Percentiles rank a stretch among this genome's conserved stretches.
These are phyloP conservation scores for Orgyia antiqua DNA, from an alignment of 2,888 invertebrate genomes.

Conservation along the genomic window DNA sequence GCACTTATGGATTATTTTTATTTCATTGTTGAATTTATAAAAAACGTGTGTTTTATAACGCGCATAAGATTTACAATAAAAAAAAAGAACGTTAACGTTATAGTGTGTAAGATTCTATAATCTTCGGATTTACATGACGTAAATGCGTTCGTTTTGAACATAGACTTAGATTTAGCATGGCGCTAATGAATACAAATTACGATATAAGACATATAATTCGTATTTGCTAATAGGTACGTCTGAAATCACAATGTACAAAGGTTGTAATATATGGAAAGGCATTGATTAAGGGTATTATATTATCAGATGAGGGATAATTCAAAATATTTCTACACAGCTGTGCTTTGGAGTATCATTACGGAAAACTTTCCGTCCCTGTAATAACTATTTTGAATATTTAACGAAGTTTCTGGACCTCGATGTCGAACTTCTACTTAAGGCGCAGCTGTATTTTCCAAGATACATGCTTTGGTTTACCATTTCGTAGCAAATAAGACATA, in stretches of 20 bases:
- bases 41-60: slow-evolving; percentile 11
- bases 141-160: slow-evolving; percentile 28
- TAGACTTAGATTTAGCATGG: slow-evolving; percentile 42
- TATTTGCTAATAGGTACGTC: slow-evolving; percentile 14
- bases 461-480: too few species aligned
- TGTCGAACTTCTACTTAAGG: too few species aligned
- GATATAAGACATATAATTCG: slow-evolving; percentile 35
- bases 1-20: slow-evolving; percentile 13
- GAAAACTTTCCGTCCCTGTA: too few species aligned
- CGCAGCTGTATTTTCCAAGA: too few species aligned
- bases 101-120: slow-evolving; percentile 19
- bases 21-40: slow-evolving; percentile 2
- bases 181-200: slow-evolving; percentile 47
- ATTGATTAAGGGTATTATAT: too few species aligned
- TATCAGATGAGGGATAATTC: too few species aligned
- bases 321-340: too few species aligned
- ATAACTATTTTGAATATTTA: too few species aligned
- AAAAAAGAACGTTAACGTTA: slow-evolving; percentile 18
- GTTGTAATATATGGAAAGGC: slow-evolving; percentile 11
- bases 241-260: slow-evolving; percentile 13
- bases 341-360: too few species aligned
- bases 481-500: too few species aligned
- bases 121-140: slow-evolving; percentile 22
- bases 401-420: too few species aligned
- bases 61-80: slow-evolving; percentile 7